Evolutionary conservation across 2,888 invertebrate genomes (phyloP), one percentile per base, ranked within the genome.

Genomic region (Rhingia rostrata): DNA sequence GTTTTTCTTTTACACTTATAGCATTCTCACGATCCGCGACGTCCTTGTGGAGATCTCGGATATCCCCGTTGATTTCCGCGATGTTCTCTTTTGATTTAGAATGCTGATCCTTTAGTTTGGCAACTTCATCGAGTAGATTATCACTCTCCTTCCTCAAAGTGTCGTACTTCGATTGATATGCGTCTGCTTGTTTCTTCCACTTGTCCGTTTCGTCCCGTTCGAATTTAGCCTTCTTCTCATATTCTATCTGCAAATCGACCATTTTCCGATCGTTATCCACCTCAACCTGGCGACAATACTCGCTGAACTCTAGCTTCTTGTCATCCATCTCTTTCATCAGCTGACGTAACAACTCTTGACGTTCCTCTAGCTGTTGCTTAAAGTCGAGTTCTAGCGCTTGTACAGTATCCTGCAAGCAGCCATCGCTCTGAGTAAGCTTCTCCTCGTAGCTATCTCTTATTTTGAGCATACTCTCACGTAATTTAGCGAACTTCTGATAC

Each of bases 1-100:
- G 93, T 88, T 95, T 95, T 90, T 98, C 97, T 91, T 97, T 97
- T 66, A 96, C 95, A 87, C 95, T 95, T 77, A 98, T 97, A 0
- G 96, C 95, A 22, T 93, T 93, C 88, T 98, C 97, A 84, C 97
- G 93, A 90, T 97, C 97, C 4, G 93, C 92, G 69, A 98, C 95
- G 91, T 97, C 97, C 89, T 95, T 96, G 88, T 96, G 96, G 74
- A 97, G 92, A 88, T 97, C 96, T 6, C 93, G 93, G n/a, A 97
- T 96, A 87, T 96, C 96, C 86, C 95, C 94, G 88, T 96, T 95
- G 67, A 97, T 92, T 35, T 94, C 93, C 12, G 93, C 93, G 79
- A 97, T 96, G 12, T 86, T 35, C 93, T 93, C 88, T 93, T 94
- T 92, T 94, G 95, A 88, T 51, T 89, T 90, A 9, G 86, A 66